A percentile compares a stretch with the other conserved stretches of the same genome.
Evolutionary conservation across 2,113 vertebrate species (phyloP).

Genomic region (Mohoua ochrocephala): DNA sequence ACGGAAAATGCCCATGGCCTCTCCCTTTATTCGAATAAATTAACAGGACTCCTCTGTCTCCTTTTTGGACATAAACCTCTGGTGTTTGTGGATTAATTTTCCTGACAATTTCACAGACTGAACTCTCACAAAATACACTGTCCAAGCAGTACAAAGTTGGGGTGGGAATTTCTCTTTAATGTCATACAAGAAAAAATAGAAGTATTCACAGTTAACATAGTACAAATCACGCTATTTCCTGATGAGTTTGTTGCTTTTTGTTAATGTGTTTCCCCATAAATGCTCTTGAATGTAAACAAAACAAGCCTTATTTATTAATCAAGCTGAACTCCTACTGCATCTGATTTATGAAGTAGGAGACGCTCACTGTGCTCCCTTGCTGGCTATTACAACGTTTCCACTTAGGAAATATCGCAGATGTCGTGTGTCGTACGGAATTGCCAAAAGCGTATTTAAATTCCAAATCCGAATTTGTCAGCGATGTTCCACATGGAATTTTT

Average conservation of each 20-base stretch:
- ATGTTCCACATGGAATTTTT: not conserved
- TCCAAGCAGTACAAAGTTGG: accelerated
- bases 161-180: not conserved
- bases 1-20: no score
- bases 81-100: no score
- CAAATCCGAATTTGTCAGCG: not conserved
- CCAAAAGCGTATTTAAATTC: slow-evolving; percentile 17
- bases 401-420: not conserved
- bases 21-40: no score
- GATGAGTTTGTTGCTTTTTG: not conserved
- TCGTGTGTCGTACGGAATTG: not conserved
- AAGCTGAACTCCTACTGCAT: not conserved
- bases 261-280: not conserved
- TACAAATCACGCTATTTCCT: not conserved
- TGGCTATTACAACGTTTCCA: not conserved
- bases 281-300: not conserved
- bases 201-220: not conserved
- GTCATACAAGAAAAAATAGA: not conserved
- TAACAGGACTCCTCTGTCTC: no score
- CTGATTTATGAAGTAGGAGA: not conserved
- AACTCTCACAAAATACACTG: not conserved
- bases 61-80: no score
- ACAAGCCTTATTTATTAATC: not conserved
- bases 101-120: no score
- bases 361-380: not conserved